Evolutionary conservation across 2,797 vertebrate species (phyloP).

Genomic region (Myiothlypis chrysogaster): DNA sequence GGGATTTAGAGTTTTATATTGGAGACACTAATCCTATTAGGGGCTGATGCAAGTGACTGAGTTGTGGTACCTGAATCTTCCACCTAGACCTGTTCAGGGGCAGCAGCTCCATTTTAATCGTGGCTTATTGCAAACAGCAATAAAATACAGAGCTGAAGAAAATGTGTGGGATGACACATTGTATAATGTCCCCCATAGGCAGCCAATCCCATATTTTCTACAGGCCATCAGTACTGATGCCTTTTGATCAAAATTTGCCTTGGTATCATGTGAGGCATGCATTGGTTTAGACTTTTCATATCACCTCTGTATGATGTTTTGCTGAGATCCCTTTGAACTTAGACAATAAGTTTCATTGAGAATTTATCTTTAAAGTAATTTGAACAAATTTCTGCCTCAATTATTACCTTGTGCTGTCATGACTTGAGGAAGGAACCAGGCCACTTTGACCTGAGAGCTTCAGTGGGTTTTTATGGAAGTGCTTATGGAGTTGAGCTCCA

Average conservation of each 20-base stretch:
- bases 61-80: background rate
- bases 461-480: background rate
- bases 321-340: background rate
- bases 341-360: too few species aligned
- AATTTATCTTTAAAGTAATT: background rate
- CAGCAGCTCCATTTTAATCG: rapidly evolving
- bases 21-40: background rate
- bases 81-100: background rate
- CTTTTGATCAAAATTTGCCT: background rate
- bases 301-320: background rate
- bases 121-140: background rate
- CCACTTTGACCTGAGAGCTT: background rate
- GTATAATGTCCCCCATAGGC: too few species aligned
- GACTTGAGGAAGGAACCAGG: background rate
- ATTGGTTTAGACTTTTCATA: background rate
- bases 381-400: too few species aligned
- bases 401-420: background rate
- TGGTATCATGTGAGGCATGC: rapidly evolving
- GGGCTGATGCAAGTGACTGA: background rate
- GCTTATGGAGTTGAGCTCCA: background rate
- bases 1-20: background rate
- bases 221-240: background rate
- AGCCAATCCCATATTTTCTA: background rate
- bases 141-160: background rate
- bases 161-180: rapidly evolving